Conservation (phyloP, 2,888 invertebrate species). For the Ceramica pisi region DNA sequence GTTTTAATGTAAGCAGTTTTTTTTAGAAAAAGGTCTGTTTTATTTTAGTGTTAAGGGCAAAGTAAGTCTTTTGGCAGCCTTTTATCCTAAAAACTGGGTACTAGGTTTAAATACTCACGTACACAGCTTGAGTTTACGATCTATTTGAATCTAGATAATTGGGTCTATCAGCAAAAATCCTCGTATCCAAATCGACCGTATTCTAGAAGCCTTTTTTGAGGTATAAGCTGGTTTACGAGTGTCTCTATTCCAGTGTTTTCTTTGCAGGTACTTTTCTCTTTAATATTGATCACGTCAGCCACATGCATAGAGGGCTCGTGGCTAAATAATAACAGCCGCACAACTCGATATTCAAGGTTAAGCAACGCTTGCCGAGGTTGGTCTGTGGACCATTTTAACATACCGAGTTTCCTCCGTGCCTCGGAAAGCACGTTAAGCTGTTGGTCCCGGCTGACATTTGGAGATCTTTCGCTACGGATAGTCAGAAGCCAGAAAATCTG, state of each 20-base stretch:
- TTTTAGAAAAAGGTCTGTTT: slow-evolving; percentile 34
- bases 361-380: no score
- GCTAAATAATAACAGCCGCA: no score
- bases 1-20: slow-evolving; percentile 29
- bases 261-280: neutral
- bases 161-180: neutral
- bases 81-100: slow-evolving; percentile 2
- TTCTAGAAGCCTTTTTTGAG: slow-evolving; percentile 1
- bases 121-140: slow-evolving; percentile 14
- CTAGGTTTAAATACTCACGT: slow-evolving; percentile 25
- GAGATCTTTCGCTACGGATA: no score
- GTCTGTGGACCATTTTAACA: no score
- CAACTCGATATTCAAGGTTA: no score
- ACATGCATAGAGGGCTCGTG: no score
- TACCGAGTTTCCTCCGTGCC: no score
- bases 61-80: slow-evolving; percentile 10
- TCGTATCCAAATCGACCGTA: neutral
- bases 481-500: no score
- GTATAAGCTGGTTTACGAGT: neutral
- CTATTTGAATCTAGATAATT: slow-evolving; percentile 17
- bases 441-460: no score
- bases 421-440: no score
- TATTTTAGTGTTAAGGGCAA: slow-evolving; percentile 41
- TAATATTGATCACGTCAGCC: no score
- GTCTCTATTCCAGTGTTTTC: accelerated